Evolutionary conservation across 2,113 vertebrate species (phyloP).

Genomic region (Azemiops feae): DNA sequence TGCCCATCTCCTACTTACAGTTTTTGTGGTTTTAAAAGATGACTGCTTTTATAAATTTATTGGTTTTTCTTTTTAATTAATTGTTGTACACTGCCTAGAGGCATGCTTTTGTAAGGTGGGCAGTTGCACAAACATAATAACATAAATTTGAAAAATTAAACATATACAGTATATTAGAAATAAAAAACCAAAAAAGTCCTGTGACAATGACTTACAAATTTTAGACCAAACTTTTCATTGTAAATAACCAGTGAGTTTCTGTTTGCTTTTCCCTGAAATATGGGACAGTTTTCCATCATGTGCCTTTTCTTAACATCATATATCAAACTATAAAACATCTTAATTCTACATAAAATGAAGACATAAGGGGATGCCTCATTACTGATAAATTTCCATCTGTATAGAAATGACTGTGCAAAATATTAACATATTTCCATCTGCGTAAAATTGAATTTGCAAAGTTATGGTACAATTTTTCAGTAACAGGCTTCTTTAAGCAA

Average conservation of each 20-base stretch:
- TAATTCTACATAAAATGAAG: background rate
- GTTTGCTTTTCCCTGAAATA: conserved; percentile 12
- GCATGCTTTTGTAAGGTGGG: background rate
- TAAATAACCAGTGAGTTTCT: background rate
- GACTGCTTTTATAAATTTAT: background rate
- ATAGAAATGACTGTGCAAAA: background rate
- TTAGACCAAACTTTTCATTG: background rate
- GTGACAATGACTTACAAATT: background rate
- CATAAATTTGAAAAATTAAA: background rate
- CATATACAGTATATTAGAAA: background rate
- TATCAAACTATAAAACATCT: background rate
- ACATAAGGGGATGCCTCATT: background rate
- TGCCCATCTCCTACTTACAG: background rate
- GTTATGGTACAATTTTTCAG: background rate
- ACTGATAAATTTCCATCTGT: background rate
- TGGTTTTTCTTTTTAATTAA: background rate
- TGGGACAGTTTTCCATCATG: rapidly evolving
- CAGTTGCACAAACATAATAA: background rate
- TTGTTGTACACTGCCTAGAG: background rate
- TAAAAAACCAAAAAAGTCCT: background rate
- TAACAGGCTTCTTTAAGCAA: background rate
- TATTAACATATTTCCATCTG: no score
- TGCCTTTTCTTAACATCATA: background rate
- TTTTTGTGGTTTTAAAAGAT: background rate
- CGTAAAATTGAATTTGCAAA: background rate